phyloP scores from a whole-genome alignment of 23 tunicate species.

The Phallusia fumigata region DNA sequence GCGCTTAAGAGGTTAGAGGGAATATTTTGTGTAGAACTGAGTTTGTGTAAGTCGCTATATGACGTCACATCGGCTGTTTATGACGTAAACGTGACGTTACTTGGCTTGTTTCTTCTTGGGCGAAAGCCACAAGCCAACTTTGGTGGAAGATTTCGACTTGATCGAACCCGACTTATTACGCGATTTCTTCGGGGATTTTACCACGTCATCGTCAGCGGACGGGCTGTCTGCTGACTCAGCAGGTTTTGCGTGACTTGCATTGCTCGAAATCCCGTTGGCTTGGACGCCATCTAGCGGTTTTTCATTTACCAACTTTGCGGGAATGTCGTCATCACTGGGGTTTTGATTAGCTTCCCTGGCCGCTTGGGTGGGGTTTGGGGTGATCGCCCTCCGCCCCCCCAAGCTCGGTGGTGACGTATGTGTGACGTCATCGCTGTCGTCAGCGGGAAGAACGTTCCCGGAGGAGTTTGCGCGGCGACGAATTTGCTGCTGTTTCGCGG shows the following conservation, averaged over 20 bases:
- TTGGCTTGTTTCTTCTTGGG: constrained; percentile 49
- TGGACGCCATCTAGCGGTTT: background rate
- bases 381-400: constrained; percentile 34
- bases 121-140: constrained; percentile 72
- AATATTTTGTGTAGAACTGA: no score
- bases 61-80: background rate
- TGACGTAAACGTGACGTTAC: background rate
- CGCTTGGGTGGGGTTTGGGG: constrained; percentile 54
- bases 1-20: no score
- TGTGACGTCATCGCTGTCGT: background rate
- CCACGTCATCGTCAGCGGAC: background rate
- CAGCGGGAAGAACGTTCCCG: constrained; percentile 43
- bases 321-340: background rate
- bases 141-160: constrained; percentile 15
- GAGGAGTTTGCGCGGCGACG: constrained; percentile 59
- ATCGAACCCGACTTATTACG: constrained; percentile 29
- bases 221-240: background rate
- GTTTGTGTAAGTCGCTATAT: no score
- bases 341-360: constrained; percentile 12
- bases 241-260: background rate
- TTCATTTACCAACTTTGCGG: background rate
- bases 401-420: background rate
- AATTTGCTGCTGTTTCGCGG: background rate
- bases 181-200: constrained; percentile 11
- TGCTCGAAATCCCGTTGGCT: background rate